These are phyloP conservation scores for Acanthurus lineatus DNA, from an alignment of 2,797 vertebrate species.

Conservation along the genomic window DNA sequence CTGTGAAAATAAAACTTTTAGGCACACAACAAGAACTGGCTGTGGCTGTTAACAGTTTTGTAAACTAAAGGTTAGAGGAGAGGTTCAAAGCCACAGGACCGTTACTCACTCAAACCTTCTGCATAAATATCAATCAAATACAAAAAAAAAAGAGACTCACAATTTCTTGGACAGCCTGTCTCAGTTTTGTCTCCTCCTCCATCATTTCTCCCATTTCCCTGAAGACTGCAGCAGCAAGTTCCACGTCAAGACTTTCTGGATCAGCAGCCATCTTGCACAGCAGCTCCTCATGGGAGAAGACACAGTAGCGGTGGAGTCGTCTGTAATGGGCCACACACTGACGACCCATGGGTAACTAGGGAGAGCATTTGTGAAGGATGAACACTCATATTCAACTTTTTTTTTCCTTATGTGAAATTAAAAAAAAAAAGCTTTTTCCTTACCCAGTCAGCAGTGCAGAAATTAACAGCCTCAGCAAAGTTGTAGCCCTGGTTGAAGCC, in stretches of 20 bases:
- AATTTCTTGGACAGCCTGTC: conserved; percentile 90
- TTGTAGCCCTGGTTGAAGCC: conserved; percentile 99
- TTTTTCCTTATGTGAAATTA: not conserved
- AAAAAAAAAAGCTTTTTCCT: conserved; percentile 39
- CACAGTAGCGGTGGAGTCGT: conserved; percentile 94
- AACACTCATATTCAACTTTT: not conserved
- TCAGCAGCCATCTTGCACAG: conserved; percentile 99
- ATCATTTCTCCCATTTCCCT: conserved; percentile 95
- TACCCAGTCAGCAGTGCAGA: conserved; percentile 99
- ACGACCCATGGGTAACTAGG: conserved; percentile 94
- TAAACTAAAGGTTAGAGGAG: not conserved
- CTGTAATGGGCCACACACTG: conserved; percentile 98
- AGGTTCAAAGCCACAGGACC: not conserved
- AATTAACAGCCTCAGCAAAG: conserved; percentile 99
- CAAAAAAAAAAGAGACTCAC: conserved; percentile 75
- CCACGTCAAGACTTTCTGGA: conserved; percentile 95
- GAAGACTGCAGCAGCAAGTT: conserved; percentile 93
- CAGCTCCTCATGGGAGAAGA: conserved; percentile 98
- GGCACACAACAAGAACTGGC: not conserved
- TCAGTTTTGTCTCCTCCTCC: conserved; percentile 92
- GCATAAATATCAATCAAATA: not conserved
- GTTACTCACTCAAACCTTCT: not conserved
- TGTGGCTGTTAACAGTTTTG: not conserved
- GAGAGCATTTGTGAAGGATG: not conserved
- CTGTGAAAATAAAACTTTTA: not conserved